phyloP scores from a whole-genome alignment of 2,797 vertebrate genomes.

The Taeniopygia guttata region DNA sequence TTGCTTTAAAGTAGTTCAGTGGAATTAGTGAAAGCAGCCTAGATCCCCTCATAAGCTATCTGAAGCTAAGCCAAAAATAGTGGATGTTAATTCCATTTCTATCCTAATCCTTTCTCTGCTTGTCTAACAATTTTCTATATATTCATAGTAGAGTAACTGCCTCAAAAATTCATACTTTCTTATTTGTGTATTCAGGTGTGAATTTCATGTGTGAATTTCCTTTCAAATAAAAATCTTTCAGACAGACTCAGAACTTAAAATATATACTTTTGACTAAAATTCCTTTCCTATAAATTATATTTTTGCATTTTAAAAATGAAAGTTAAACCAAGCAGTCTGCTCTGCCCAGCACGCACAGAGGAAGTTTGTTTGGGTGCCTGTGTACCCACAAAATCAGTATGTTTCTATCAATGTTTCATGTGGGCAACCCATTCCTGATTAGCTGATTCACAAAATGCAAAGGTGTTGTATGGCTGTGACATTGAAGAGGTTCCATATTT shows the following conservation, averaged over 20 bases:
- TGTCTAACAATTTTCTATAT: slow-evolving; percentile 49
- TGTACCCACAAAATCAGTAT: not conserved
- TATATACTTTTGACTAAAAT: not conserved
- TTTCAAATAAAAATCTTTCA: not conserved
- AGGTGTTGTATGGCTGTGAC: not conserved
- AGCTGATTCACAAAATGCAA: not conserved
- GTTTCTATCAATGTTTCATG: not conserved
- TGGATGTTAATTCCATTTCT: slow-evolving; percentile 74
- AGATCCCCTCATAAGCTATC: slow-evolving; percentile 71
- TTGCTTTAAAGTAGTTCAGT: slow-evolving; percentile 68
- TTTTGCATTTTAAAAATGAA: not conserved
- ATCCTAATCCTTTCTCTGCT: slow-evolving; percentile 66
- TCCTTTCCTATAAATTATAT: not conserved
- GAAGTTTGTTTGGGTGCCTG: not conserved
- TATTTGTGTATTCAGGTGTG: not conserved
- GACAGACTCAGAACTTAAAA: not conserved
- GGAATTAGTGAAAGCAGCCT: slow-evolving; percentile 73
- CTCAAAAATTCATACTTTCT: not conserved
- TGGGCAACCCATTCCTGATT: not conserved
- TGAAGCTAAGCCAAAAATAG: slow-evolving; percentile 76
- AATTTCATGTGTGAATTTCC: not conserved
- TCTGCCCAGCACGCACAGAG: fast-evolving
- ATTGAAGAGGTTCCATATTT: not conserved
- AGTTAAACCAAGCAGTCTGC: not conserved
- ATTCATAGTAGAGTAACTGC: not conserved